phyloP scores from a whole-genome alignment of 37 sponge, comb jelly and placozoan genomes.

The Amphimedon queenslandica region DNA sequence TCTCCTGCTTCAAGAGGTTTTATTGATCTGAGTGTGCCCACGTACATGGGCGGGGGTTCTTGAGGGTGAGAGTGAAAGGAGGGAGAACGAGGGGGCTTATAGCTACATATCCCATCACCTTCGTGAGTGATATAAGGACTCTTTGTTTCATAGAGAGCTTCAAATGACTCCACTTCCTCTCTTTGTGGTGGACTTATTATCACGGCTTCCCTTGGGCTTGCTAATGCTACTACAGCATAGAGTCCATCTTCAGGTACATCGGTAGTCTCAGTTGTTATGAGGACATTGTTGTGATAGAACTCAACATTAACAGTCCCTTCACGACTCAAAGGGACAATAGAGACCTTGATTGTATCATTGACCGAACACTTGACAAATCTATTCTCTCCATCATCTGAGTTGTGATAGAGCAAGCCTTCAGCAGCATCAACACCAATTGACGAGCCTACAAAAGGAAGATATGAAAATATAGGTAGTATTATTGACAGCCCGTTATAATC shows the following conservation, averaged over 20 bases:
- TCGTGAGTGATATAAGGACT: conserved; percentile 29
- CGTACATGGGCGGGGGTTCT: conserved; percentile 1
- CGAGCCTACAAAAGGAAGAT: too few relatives aligned
- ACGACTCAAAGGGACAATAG: not conserved
- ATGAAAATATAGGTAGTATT: too few relatives aligned
- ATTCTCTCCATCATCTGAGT: conserved; percentile 16
- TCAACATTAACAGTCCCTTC: conserved; percentile 1
- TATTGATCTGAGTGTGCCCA: conserved; percentile 41
- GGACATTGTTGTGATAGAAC: conserved; percentile 38
- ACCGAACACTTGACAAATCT: conserved; percentile 5
- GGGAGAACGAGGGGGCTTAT: conserved; percentile 13
- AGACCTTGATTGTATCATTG: conserved; percentile 41
- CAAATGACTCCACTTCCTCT: conserved; percentile 7
- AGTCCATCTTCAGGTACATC: conserved; percentile 46
- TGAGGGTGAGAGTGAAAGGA: not conserved
- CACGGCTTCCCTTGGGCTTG: conserved; percentile 46
- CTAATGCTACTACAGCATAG: conserved; percentile 59
- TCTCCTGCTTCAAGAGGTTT: conserved; percentile 12
- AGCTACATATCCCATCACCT: conserved; percentile 33
- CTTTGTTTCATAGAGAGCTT: conserved; percentile 22
- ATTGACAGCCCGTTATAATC: too few relatives aligned
- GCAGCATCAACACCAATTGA: conserved; percentile 60
- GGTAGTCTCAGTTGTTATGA: conserved; percentile 3
- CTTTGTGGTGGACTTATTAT: conserved; percentile 25
- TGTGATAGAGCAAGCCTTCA: conserved; percentile 39